phyloP scores from a whole-genome alignment of 2,888 invertebrate genomes.

The Apoderus coryli region DNA sequence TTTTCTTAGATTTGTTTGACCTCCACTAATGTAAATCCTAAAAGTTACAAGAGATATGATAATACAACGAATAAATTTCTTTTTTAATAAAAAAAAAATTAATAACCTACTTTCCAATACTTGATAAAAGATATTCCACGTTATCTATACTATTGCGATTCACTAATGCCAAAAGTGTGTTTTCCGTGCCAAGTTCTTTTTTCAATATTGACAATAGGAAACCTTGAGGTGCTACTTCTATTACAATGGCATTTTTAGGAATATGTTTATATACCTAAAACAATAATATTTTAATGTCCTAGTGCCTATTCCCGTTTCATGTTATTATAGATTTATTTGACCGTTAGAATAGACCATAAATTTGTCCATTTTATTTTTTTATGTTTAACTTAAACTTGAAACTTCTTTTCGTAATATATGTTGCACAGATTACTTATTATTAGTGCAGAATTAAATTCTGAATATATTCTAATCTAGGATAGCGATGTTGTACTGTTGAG shows the following conservation, averaged over 20 bases:
- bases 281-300: too few species aligned
- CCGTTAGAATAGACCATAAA: too few species aligned
- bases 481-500: too few species aligned
- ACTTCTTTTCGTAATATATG: too few species aligned
- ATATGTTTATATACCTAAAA: conserved; percentile 58
- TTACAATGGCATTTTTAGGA: conserved; percentile 60
- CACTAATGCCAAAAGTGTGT: conserved; percentile 53
- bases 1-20: conserved; percentile 57
- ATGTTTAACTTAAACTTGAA: too few species aligned
- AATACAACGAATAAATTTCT: not conserved
- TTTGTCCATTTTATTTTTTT: too few species aligned
- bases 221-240: conserved; percentile 78
- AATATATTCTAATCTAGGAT: too few species aligned
- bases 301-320: too few species aligned
- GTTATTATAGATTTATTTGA: too few species aligned
- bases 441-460: too few species aligned
- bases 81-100: not conserved
- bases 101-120: conserved; percentile 22
- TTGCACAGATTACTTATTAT: too few species aligned
- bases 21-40: conserved; percentile 61
- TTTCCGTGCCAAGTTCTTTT: conserved; percentile 48
- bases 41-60: conserved; percentile 21
- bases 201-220: conserved; percentile 70
- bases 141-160: conserved; percentile 50
- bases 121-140: conserved; percentile 31